phyloP scores from a whole-genome alignment of 2,113 vertebrate species.

The Dicrurus megarhynchus region DNA sequence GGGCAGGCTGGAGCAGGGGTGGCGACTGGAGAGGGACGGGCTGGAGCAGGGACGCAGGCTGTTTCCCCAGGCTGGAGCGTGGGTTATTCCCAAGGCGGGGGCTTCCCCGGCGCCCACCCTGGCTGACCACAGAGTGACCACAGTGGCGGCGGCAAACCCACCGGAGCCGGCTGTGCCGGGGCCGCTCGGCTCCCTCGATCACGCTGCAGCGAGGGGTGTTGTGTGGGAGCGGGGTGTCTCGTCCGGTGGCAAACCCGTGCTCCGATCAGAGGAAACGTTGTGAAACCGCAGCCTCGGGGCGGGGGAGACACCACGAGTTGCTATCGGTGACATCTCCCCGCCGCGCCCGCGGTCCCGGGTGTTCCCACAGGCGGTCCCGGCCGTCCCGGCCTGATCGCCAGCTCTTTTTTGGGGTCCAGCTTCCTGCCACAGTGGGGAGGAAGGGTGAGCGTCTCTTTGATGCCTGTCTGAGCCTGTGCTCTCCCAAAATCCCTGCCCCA shows the following conservation, averaged over 20 bases:
- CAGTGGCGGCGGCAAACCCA: background rate
- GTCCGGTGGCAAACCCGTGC: background rate
- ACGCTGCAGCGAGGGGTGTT: background rate
- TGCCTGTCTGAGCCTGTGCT: background rate
- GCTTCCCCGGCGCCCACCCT: accelerated
- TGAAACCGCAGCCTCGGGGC: background rate
- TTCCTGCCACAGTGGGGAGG: background rate
- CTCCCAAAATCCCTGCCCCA: background rate
- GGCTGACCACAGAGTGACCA: background rate
- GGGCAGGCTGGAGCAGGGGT: background rate
- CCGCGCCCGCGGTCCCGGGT: accelerated
- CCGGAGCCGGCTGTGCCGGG: background rate
- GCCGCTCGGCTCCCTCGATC: accelerated
- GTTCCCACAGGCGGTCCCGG: background rate
- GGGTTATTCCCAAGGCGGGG: background rate
- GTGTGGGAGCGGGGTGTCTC: background rate
- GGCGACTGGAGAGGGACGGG: background rate
- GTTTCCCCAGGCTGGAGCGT: accelerated
- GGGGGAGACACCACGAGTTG: background rate
- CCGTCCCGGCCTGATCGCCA: accelerated
- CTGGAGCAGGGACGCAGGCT: background rate
- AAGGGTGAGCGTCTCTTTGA: background rate
- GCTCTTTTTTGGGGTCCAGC: background rate
- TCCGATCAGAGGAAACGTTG: conserved; percentile 12
- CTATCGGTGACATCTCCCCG: background rate